Percentiles rank a stretch among this genome's conserved stretches.
phyloP scores from a whole-genome alignment of 2,888 invertebrate genomes.

The Nomada flava region DNA sequence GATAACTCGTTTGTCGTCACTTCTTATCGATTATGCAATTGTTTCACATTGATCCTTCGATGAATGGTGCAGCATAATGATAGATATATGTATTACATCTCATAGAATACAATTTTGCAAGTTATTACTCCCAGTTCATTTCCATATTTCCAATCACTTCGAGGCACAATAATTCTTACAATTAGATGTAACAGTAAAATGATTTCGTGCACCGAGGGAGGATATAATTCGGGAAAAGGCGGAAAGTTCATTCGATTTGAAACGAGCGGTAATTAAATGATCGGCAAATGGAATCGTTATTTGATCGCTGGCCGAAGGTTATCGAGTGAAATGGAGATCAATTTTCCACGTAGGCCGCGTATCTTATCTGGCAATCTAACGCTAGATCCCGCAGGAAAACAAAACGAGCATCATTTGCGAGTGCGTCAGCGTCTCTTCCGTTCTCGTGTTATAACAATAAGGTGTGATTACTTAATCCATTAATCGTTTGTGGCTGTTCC shows the following conservation, averaged over 20 bases:
- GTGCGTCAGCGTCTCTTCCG: slow-evolving; percentile 37
- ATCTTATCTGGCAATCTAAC: slow-evolving; percentile 64
- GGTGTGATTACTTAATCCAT: slow-evolving; percentile 22
- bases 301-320: slow-evolving; percentile 8
- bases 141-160: not conserved
- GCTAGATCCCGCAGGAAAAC: slow-evolving; percentile 44
- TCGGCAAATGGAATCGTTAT: not conserved
- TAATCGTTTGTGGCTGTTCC: slow-evolving; percentile 18
- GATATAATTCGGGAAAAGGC: not conserved
- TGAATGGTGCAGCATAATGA: not conserved
- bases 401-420: slow-evolving; percentile 48
- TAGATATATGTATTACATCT: not conserved
- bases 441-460: slow-evolving; percentile 33
- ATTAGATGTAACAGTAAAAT: not conserved
- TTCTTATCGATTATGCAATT: slow-evolving; percentile 27
- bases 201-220: not conserved
- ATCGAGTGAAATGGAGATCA: slow-evolving; percentile 32
- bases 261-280: not conserved
- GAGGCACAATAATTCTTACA: not conserved
- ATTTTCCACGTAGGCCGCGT: slow-evolving; percentile 41
- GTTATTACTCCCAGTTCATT: not conserved
- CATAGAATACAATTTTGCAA: not conserved
- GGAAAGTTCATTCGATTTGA: not conserved
- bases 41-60: not conserved
- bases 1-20: slow-evolving; percentile 1